These are phyloP conservation scores for Microctonus hyperodae DNA, from an alignment of 2,888 invertebrate species.

Conservation along the genomic window DNA sequence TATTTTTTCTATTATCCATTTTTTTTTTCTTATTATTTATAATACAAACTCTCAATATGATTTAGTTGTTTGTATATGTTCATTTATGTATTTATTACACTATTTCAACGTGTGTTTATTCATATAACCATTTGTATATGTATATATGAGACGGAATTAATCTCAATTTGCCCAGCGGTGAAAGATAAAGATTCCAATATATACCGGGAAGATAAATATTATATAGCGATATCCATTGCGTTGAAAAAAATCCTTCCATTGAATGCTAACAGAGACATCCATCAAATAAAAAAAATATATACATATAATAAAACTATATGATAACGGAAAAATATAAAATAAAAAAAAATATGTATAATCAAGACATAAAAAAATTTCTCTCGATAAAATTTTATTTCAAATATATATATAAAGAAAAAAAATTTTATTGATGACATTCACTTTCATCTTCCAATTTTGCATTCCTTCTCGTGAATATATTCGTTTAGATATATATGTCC, in stretches of 20 bases:
- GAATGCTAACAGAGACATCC: neutral
- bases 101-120: neutral
- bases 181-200: slow-evolving; percentile 16
- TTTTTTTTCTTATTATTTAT: neutral
- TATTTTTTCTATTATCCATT: no score
- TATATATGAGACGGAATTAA: neutral
- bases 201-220: slow-evolving; percentile 8
- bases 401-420: neutral
- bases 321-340: neutral
- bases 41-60: neutral
- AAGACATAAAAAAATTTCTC: neutral
- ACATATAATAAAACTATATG: no score
- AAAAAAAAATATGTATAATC: neutral
- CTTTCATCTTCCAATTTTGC: neutral
- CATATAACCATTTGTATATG: neutral
- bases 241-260: slow-evolving; percentile 4
- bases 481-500: neutral
- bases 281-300: neutral
- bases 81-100: no score
- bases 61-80: no score
- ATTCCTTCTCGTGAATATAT: no score
- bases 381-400: neutral
- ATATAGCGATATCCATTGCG: neutral
- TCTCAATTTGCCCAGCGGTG: neutral
- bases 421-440: neutral